Base-by-base conservation (phyloP, 2,797 vertebrate genomes). In the Spea hammondii region DNA sequence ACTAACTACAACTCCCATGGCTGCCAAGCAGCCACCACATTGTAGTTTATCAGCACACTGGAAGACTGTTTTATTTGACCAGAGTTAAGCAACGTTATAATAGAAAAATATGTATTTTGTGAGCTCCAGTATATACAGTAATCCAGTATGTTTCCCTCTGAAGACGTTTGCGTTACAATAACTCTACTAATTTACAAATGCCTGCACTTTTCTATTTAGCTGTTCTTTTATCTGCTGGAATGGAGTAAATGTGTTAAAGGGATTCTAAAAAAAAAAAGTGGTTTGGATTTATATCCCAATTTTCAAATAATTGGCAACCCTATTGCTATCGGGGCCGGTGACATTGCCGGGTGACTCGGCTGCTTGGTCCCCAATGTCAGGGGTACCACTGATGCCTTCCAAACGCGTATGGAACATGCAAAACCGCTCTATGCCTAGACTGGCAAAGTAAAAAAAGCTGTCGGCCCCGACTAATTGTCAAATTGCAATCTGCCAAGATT, bases 391-490 rank as follows among this genome's bases (percentile, higher is more conserved):
- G 32, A 32, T 32, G 32, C 32, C 32, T 32, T 32, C 32, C 32
- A 2, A 32, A 32, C 2, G 32, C 32, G 32, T 3, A 32, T 32
- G 2, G 32, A 32, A 32, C 32, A 32, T 32, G 32, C 32, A 32
- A 32, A 32, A 32, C 32, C 32, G 32, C 1, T 2, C 17, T 17
- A 32, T 32, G 32, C 32, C 32, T 32, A 32, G 67, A 32, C 79
- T 72, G 11, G 46, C 14, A 59, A 72, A 60, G 46, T 47, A 4
- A 72, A 32, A 59, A 65, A 49, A 54, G 54, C 72, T 81, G 70
- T 77, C 65, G 47, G 54, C 75, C 68, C 49, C 74, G 75, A 73
- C 79, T 77, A 17, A 72, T 53, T 82, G 79, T 82, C 79, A 82
- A 54, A 67, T 77, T 82, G 70, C 70, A 68, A 72, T 73, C 70